Conservation (phyloP, 2,113 vertebrate species). For the Monopterus albus region DNA sequence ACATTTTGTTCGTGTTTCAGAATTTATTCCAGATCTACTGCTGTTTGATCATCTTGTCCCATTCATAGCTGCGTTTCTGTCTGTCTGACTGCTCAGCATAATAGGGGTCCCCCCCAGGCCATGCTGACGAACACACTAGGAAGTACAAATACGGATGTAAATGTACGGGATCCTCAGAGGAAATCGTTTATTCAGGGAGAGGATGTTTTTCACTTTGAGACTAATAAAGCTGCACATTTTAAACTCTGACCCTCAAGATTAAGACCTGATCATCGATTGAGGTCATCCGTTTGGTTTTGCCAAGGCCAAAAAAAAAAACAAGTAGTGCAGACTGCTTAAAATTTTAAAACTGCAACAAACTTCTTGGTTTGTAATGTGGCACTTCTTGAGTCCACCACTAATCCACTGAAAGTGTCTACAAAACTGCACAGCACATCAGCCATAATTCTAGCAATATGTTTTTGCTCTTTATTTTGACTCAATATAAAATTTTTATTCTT, state of each 20-base stretch:
- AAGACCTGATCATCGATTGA: too few species aligned
- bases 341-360: neutral
- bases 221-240: too few species aligned
- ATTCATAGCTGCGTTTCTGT: neutral
- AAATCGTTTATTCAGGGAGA: neutral
- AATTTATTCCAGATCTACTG: too few species aligned
- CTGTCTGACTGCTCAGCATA: neutral
- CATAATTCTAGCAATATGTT: too few species aligned
- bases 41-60: neutral
- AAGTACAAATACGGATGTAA: neutral
- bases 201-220: too few species aligned
- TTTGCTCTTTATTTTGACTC: neutral
- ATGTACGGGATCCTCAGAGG: neutral
- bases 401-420: neutral
- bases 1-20: too few species aligned
- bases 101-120: neutral
- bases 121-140: neutral
- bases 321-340: neutral
- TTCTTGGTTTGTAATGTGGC: neutral
- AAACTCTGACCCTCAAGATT: too few species aligned
- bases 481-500: too few species aligned
- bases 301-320: too few species aligned
- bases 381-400: neutral
- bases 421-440: neutral
- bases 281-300: too few species aligned